A percentile compares a stretch with the other conserved stretches of the same genome.
Conservation (phyloP, 2,888 invertebrate genomes). For the Metellina segmentata region DNA sequence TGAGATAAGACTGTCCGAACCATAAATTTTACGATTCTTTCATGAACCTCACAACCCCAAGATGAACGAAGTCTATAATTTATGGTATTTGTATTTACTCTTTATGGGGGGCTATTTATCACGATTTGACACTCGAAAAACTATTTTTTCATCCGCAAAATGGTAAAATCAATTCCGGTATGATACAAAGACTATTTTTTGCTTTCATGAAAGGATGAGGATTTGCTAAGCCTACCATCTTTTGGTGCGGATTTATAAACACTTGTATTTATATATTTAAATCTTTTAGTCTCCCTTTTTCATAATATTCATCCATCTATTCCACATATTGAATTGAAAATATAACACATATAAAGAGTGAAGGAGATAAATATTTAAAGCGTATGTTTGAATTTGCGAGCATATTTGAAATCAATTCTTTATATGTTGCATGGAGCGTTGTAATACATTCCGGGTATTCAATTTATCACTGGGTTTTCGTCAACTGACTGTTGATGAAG, state of each 20-base stretch:
- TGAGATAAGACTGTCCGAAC: not conserved
- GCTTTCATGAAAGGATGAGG: too few species aligned
- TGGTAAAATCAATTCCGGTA: not conserved
- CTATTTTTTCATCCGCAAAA: not conserved
- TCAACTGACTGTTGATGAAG: not conserved
- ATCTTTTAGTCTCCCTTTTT: too few species aligned
- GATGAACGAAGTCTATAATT: not conserved
- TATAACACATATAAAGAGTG: too few species aligned
- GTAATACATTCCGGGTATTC: not conserved
- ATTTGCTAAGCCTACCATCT: too few species aligned
- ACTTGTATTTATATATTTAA: too few species aligned
- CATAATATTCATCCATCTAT: too few species aligned
- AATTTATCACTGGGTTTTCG: not conserved
- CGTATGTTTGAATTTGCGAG: not conserved
- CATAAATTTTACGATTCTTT: slow-evolving; percentile 1
- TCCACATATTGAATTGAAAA: too few species aligned
- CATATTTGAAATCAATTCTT: not conserved
- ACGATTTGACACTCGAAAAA: not conserved
- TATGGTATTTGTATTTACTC: slow-evolving; percentile 1
- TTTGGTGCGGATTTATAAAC: too few species aligned
- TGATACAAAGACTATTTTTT: not conserved
- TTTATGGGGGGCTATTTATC: not conserved
- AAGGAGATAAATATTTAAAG: too few species aligned
- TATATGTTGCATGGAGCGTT: not conserved
- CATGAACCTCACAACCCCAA: not conserved